These are phyloP conservation scores for Poecilus cupreus DNA, from an alignment of 2,888 invertebrate species.

Conservation along the genomic window DNA sequence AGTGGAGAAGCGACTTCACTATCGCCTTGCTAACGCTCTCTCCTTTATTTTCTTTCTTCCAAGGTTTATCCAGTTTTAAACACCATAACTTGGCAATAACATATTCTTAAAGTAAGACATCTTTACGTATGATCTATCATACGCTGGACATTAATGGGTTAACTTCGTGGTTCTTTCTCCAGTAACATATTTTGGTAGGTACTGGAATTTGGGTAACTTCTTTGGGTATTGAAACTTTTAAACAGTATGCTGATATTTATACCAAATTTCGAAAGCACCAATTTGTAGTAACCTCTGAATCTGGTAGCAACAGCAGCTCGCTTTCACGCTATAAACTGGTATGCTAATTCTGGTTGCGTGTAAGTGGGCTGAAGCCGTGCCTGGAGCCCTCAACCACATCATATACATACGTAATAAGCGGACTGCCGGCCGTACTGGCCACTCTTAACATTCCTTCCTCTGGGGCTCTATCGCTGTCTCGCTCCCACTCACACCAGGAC, in stretches of 20 bases:
- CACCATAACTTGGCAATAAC: no score
- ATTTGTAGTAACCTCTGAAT: background rate
- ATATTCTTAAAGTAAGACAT: no score
- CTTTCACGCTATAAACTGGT: conserved; percentile 37
- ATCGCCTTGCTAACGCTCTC: no score
- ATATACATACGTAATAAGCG: conserved; percentile 58
- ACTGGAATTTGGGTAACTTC: no score
- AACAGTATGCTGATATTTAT: background rate
- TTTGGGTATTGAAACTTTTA: no score
- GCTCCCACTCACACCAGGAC: background rate
- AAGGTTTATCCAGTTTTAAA: no score
- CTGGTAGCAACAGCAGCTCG: background rate
- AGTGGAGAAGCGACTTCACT: no score
- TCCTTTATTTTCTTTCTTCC: no score
- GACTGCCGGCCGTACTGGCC: background rate
- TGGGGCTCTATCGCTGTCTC: background rate
- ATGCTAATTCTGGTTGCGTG: conserved; percentile 25
- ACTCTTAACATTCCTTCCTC: conserved; percentile 48
- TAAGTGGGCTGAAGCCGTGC: conserved; percentile 36
- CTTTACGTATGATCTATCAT: no score
- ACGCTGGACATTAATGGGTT: no score
- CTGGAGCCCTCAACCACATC: conserved; percentile 36
- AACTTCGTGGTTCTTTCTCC: no score
- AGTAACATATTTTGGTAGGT: no score
- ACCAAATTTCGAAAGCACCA: background rate